Percentiles rank a stretch among this genome's conserved stretches.
These are phyloP conservation scores for Zhuqinia jingwanae DNA, from an alignment of 2,888 invertebrate genomes.

Conservation along the genomic window DNA sequence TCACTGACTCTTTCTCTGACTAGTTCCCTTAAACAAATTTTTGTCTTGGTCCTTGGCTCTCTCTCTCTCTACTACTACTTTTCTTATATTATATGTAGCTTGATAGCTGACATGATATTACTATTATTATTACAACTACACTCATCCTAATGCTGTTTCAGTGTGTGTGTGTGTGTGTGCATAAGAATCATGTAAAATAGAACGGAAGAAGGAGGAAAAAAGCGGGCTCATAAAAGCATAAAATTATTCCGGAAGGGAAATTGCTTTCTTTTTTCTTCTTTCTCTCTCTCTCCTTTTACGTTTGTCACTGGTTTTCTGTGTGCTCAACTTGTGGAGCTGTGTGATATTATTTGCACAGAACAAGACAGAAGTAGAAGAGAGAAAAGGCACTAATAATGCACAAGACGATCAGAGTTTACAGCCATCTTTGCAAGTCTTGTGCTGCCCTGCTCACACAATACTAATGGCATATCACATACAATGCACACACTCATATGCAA, in stretches of 20 bases:
- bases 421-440: constrained; percentile 19
- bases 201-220: constrained; percentile 56
- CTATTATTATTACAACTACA: neutral
- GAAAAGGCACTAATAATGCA: neutral
- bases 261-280: constrained; percentile 63
- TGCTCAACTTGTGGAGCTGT: neutral
- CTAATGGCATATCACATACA: neutral
- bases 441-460: neutral
- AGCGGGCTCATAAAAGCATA: constrained; percentile 70
- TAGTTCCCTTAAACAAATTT: neutral
- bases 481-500: neutral
- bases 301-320: constrained; percentile 6
- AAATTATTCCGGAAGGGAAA: constrained; percentile 72
- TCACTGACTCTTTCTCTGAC: neutral
- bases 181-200: constrained; percentile 52
- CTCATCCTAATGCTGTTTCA: neutral
- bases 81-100: neutral
- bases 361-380: too few species aligned
- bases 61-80: neutral
- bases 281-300: neutral
- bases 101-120: constrained; percentile 1
- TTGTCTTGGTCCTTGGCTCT: neutral
- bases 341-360: neutral
- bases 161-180: neutral
- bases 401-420: constrained; percentile 55